These are phyloP conservation scores for Laothoe populi DNA, from an alignment of 2,888 invertebrate species.

Conservation along the genomic window DNA sequence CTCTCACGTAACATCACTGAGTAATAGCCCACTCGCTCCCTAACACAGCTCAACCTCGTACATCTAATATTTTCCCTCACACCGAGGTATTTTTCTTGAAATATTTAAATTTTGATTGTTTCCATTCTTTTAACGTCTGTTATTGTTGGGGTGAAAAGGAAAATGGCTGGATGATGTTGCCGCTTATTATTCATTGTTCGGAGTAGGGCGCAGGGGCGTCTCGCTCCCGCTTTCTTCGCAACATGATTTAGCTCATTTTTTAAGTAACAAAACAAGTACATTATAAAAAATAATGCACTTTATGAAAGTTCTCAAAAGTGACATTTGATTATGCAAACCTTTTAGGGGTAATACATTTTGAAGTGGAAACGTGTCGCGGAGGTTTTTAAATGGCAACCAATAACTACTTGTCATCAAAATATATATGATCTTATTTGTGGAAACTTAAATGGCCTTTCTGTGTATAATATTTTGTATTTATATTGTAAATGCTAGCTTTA, in stretches of 20 bases:
- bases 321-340: constrained; percentile 48
- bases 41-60: constrained; percentile 44
- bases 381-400: constrained; percentile 20
- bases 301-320: constrained; percentile 32
- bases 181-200: constrained; percentile 81
- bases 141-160: constrained; percentile 73
- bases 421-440: too few relatives aligned
- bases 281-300: constrained; percentile 54
- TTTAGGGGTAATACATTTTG: constrained; percentile 35
- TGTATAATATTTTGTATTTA: too few relatives aligned
- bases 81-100: constrained; percentile 63
- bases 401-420: not conserved
- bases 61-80: constrained; percentile 54
- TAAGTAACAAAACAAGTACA: constrained; percentile 76
- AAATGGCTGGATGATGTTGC: constrained; percentile 79
- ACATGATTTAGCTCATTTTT: constrained; percentile 79
- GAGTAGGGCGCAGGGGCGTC: constrained; percentile 39
- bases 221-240: constrained; percentile 52
- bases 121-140: constrained; percentile 68
- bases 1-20: constrained; percentile 22
- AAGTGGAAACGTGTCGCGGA: not conserved
- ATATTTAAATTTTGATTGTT: constrained; percentile 80
- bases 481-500: too few relatives aligned
- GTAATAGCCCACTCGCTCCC: constrained; percentile 31
- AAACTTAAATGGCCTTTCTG: too few relatives aligned